Base-by-base conservation (phyloP, 2,113 vertebrate species). In the Pavo muticus region DNA sequence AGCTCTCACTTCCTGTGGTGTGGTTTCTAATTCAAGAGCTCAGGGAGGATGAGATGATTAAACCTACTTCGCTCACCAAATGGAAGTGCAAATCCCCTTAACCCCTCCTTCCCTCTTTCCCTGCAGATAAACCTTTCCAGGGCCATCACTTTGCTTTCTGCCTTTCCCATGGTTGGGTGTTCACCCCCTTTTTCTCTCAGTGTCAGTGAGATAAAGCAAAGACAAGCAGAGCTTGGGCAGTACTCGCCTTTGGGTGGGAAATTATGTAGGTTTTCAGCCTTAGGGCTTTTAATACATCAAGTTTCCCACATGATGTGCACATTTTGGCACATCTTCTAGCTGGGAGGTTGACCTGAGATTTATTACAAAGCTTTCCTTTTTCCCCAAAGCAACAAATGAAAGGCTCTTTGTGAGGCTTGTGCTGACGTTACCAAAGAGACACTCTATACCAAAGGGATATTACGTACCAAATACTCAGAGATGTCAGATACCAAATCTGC, bases 181-280 rank as follows among this genome's bases (percentile, higher is more conserved):
- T 30, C 48, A 37, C 6, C 24, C 17, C 6, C 5, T 39, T 39
- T 72, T 47, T 9, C 32, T 50, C 57, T 1, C 1, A 29, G 5
- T 20, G 2, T 24, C 45, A 91, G 44, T 19, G 4, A 61, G 52
- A 78, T 47, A 4, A 29, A 81, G 4, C 6, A 32, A 74, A 59
- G 57, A 3, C 1, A 1, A 71, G 40, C 8, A 2, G 10, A 5
- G 54, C 6, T 35, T 48, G 25, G 52, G 61, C 71, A 78, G 59
- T 0, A 3, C 0, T 0, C 14, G 1, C 5, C 10, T 12, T 2
- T 2, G 30, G 29, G 21, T 14, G 4, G 14, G 6, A 40, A 84
- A 57, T 0, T 0, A 0, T 10, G 4, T 10, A 1, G 30, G 3
- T 48, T 54, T 87, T 72, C 37, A 44, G 42, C 70, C 40, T 25